These are phyloP conservation scores for Drosophila santomea DNA, from an alignment of 1,140 invertebrate genomes.

Conservation along the genomic window DNA sequence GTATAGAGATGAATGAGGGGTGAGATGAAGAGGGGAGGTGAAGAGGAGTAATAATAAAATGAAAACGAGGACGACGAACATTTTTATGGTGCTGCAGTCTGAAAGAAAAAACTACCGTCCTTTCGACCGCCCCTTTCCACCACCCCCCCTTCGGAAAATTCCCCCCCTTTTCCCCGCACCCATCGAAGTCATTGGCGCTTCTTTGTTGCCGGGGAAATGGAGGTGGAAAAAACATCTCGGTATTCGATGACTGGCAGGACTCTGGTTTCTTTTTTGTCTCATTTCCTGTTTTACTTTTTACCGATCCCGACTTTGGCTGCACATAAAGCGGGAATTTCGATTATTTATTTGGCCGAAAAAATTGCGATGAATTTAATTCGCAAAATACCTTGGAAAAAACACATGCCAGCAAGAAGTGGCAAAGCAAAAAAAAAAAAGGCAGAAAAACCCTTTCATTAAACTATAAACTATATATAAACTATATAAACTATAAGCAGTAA, in stretches of 20 bases:
- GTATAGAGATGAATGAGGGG: neutral
- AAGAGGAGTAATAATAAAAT: slow-evolving; percentile 53
- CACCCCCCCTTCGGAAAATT: slow-evolving; percentile 1
- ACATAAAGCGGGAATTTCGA: slow-evolving; percentile 48
- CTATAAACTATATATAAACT: slow-evolving; percentile 9
- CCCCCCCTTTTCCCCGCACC: neutral
- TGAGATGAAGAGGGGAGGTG: no score
- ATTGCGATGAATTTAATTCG: slow-evolving; percentile 44
- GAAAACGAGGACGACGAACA: slow-evolving; percentile 59
- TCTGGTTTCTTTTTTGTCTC: neutral
- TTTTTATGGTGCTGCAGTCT: slow-evolving; percentile 48
- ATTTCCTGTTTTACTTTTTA: neutral
- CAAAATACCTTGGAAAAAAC: slow-evolving; percentile 34
- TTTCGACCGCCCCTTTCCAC: neutral
- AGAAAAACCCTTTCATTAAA: slow-evolving; percentile 36
- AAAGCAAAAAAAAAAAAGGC: neutral
- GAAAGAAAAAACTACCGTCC: slow-evolving; percentile 37
- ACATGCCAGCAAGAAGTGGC: neutral
- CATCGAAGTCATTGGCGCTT: slow-evolving; percentile 40
- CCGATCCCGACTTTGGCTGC: slow-evolving; percentile 8
- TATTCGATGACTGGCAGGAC: slow-evolving; percentile 29
- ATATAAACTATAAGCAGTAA: slow-evolving; percentile 20
- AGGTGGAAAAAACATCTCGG: slow-evolving; percentile 31
- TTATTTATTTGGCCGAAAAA: slow-evolving; percentile 48
- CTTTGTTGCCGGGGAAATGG: slow-evolving; percentile 38